A percentile compares a stretch with the other conserved stretches of the same genome.
Conservation (phyloP, 2,113 vertebrate genomes). For the Ageneiosus marmoratus region DNA sequence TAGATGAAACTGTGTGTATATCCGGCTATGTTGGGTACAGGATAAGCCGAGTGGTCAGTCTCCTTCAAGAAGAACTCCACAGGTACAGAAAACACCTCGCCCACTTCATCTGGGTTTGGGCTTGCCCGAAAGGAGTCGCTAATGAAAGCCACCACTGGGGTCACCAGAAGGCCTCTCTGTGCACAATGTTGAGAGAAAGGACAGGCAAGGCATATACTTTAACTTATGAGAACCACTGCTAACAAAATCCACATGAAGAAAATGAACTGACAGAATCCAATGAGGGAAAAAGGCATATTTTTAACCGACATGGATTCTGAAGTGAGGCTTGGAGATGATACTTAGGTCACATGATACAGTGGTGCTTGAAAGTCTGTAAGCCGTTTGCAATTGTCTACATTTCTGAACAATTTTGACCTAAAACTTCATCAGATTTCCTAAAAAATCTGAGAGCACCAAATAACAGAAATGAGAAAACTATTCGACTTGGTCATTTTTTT, state of each 20-base stretch:
- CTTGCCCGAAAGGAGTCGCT: slow-evolving; percentile 76
- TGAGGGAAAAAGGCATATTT: not conserved
- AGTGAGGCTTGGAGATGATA: not conserved
- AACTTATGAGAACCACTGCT: not conserved
- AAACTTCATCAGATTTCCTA: too few species aligned
- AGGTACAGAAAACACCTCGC: slow-evolving; percentile 82
- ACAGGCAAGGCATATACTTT: not conserved
- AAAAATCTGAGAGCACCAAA: too few species aligned
- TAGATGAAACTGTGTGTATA: slow-evolving; percentile 77
- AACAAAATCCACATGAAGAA: not conserved
- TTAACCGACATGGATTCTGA: not conserved
- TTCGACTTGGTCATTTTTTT: too few species aligned
- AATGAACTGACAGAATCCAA: not conserved
- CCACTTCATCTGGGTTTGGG: slow-evolving; percentile 87
- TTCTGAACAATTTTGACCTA: too few species aligned
- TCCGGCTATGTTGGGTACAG: not conserved
- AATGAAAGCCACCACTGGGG: slow-evolving; percentile 88
- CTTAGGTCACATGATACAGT: not conserved
- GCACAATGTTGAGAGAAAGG: slow-evolving; percentile 34
- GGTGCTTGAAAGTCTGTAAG: too few species aligned
- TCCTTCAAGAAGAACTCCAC: slow-evolving; percentile 81
- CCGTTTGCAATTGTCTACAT: too few species aligned
- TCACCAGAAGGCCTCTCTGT: slow-evolving; percentile 78
- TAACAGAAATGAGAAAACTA: too few species aligned
- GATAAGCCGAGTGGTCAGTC: slow-evolving; percentile 61